Evolutionary conservation across 2,888 invertebrate species (phyloP), one percentile per base, ranked within the genome.

Genomic region (Glyphotaelius pellucidus): DNA sequence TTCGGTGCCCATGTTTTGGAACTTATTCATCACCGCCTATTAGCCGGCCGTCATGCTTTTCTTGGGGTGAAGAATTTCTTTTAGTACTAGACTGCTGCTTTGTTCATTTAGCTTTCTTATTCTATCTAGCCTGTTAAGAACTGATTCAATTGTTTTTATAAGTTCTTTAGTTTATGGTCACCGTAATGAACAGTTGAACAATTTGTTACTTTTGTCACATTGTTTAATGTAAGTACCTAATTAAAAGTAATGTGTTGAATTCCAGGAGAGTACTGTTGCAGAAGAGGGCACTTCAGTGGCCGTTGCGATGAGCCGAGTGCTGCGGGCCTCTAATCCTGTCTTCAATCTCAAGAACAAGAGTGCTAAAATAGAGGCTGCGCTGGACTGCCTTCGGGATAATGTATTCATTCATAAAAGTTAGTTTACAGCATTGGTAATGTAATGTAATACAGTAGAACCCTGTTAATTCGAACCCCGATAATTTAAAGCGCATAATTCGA

Each of bases 311-410:
- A 96, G 96, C 31, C 97, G 97, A 38, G 95, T 98, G 42, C 95
- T 98, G 47, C 97, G 97, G 2, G 96, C 96, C 0, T 96, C 96
- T 81, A 98, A 98, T 96, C 98, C 98, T 0, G 97, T 98, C 12
- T 98, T 98, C 95, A 94, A 96, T 42, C 94, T 96, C 0, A 94
- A 95, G 4, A 95, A 96, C 0, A 95, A 95, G 25, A 98, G 98
- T 93, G 97, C 97, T n/a, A 98, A 98, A 96, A 96, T 98, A 93
- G 94, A 95, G n/a, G 96, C 96, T 4, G 96, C 97, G 15, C 95
- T 98, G 94, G 95, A 96, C 19, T 96, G 96, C 7, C 94, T 98
- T 0, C 94, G 96, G 91, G 95, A 97, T 15, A 96, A 96, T 32
- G 96, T 97, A 0, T 94, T 97, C 19, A 91, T 92, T 0, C 95